These are phyloP conservation scores for Mungos mungo DNA, from an alignment of 2,113 vertebrate species.

Conservation along the genomic window DNA sequence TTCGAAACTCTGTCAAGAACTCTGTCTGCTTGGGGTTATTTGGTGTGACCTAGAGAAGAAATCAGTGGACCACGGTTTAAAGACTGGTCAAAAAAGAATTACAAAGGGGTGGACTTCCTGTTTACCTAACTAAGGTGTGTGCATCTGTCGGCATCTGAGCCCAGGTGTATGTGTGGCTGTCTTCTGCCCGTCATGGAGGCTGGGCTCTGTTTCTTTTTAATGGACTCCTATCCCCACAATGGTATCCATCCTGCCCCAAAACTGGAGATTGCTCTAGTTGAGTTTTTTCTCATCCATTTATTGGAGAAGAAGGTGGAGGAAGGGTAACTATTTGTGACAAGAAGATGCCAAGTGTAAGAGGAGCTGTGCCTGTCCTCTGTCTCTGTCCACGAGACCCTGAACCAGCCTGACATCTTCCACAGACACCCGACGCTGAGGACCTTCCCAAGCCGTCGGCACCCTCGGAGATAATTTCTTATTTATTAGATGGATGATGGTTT, in stretches of 20 bases:
- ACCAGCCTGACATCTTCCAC: not conserved
- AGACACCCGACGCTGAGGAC: not conserved
- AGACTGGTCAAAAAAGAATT: constrained; percentile 20
- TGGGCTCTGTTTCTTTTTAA: not conserved
- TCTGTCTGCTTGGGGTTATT: constrained; percentile 48
- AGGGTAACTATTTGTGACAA: not conserved
- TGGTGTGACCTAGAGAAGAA: constrained; percentile 38
- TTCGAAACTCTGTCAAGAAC: constrained; percentile 59
- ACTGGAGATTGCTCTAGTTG: not conserved
- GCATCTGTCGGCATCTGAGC: accelerated
- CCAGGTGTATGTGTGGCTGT: not conserved
- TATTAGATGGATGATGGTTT: constrained; percentile 61
- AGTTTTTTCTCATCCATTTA: not conserved
- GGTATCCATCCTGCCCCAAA: not conserved
- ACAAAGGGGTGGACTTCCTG: not conserved
- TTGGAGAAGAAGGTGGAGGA: not conserved
- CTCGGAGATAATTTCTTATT: constrained; percentile 59
- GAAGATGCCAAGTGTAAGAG: constrained; percentile 13
- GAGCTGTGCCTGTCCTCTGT: not conserved
- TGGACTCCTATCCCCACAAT: not conserved
- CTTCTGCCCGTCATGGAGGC: not conserved
- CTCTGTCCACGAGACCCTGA: not conserved
- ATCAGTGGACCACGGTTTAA: not conserved
- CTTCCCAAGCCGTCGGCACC: not conserved
- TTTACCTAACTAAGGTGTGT: not conserved